Conservation (phyloP, 2,888 invertebrate species). For the Chromoteleia sp. region DNA sequence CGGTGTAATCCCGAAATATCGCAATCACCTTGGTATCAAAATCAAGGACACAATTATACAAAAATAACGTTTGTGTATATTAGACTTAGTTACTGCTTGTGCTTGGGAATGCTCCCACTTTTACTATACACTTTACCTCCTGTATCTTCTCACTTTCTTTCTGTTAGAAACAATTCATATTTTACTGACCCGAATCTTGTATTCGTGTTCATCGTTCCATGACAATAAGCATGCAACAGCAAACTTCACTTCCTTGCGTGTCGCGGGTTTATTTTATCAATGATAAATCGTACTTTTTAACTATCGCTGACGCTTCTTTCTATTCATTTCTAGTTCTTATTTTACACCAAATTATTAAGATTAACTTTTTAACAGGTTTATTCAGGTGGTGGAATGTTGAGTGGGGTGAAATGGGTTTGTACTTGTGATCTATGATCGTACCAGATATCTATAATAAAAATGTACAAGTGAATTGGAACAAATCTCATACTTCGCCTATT, state of each 20-base stretch:
- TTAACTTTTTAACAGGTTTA: background rate
- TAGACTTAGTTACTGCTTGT: constrained; percentile 74
- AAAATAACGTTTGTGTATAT: constrained; percentile 73
- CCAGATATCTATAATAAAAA: background rate
- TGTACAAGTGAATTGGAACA: no score
- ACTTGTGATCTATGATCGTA: background rate
- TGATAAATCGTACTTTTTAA: background rate
- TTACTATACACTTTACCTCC: constrained; percentile 51
- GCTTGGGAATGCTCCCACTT: constrained; percentile 77
- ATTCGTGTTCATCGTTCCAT: constrained; percentile 39
- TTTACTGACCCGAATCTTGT: constrained; percentile 14
- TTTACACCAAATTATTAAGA: background rate
- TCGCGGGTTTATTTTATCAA: constrained; percentile 24
- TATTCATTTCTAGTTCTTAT: constrained; percentile 36
- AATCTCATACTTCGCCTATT: no score
- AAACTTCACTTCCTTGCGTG: constrained; percentile 81
- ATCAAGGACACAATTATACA: constrained; percentile 83
- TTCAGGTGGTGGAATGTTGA: background rate
- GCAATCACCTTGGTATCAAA: constrained; percentile 14
- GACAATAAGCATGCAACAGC: constrained; percentile 81
- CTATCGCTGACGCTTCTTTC: constrained; percentile 4
- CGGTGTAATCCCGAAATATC: constrained; percentile 2
- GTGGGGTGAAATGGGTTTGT: background rate
- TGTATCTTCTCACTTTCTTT: constrained; percentile 58
- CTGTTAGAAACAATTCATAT: constrained; percentile 40